Conservation (phyloP, 2,888 invertebrate genomes). For the Melanotus villosus region DNA sequence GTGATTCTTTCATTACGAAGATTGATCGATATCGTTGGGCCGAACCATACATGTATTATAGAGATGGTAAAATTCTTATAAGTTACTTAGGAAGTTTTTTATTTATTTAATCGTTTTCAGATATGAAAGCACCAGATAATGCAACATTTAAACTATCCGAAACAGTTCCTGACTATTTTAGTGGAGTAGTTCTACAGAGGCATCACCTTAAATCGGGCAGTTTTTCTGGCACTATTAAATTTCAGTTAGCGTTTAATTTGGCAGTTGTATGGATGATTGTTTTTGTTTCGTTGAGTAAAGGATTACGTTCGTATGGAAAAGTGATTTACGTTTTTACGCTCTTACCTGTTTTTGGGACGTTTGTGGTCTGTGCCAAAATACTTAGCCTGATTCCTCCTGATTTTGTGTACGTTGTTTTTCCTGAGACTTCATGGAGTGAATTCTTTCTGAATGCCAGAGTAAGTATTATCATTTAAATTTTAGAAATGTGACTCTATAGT, state of each 20-base stretch:
- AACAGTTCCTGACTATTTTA: constrained; percentile 88
- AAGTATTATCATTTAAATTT: constrained; percentile 58
- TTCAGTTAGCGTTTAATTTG: constrained; percentile 91
- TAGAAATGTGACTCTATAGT: neutral
- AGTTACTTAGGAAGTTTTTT: neutral
- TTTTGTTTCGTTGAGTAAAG: constrained; percentile 90
- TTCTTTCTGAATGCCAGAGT: constrained; percentile 88
- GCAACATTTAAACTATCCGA: constrained; percentile 76
- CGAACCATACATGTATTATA: constrained; percentile 79
- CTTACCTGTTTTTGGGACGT: constrained; percentile 82
- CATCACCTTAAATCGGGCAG: constrained; percentile 64
- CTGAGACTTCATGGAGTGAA: constrained; percentile 86
- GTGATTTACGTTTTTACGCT: constrained; percentile 85
- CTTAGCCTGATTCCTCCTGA: constrained; percentile 81
- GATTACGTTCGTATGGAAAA: constrained; percentile 87
- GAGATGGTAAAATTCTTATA: constrained; percentile 71
- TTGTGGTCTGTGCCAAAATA: constrained; percentile 82
- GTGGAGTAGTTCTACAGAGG: constrained; percentile 85
- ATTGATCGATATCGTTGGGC: constrained; percentile 87
- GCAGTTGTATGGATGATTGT: constrained; percentile 93
- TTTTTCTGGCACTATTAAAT: constrained; percentile 78
- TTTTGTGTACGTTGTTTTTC: constrained; percentile 79
- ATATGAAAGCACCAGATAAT: constrained; percentile 57
- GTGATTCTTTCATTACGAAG: constrained; percentile 88
- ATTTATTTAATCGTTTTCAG: constrained; percentile 52